Conservation (phyloP, 2,888 invertebrate genomes). For the Eristalis tenax region DNA sequence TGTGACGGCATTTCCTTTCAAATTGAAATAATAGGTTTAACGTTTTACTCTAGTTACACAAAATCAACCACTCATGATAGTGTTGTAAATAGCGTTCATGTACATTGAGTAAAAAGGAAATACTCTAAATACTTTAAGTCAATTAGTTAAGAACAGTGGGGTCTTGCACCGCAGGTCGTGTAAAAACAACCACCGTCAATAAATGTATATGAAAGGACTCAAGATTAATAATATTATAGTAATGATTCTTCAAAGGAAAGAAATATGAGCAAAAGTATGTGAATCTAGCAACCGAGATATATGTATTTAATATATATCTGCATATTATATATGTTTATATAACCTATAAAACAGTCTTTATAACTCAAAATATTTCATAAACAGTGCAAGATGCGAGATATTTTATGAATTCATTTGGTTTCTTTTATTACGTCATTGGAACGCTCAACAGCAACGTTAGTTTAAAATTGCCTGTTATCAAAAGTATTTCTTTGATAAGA, state of each 20-base stretch:
- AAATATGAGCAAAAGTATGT: too few relatives aligned
- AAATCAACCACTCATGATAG: background rate
- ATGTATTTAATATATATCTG: too few relatives aligned
- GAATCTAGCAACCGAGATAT: too few relatives aligned
- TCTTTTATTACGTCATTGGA: conserved; percentile 18
- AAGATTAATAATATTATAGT: background rate
- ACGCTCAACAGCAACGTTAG: background rate
- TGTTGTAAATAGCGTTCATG: background rate
- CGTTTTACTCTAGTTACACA: conserved; percentile 52
- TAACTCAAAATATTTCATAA: too few relatives aligned
- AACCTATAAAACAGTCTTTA: too few relatives aligned
- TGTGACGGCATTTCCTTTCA: conserved; percentile 11
- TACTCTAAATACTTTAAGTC: conserved; percentile 46
- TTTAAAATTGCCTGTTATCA: conserved; percentile 15
- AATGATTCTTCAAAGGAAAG: background rate
- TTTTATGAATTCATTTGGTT: background rate
- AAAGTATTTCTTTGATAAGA: conserved; percentile 42
- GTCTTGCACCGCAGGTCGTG: background rate
- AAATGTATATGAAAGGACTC: background rate
- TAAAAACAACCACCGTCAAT: background rate
- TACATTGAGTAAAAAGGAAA: background rate
- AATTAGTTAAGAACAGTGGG: conserved; percentile 43
- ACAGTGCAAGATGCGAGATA: background rate
- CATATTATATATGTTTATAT: too few relatives aligned
- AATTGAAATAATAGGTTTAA: conserved; percentile 65